Evolutionary conservation across 1,140 invertebrate species (phyloP).

Genomic region (Plodia interpunctella): DNA sequence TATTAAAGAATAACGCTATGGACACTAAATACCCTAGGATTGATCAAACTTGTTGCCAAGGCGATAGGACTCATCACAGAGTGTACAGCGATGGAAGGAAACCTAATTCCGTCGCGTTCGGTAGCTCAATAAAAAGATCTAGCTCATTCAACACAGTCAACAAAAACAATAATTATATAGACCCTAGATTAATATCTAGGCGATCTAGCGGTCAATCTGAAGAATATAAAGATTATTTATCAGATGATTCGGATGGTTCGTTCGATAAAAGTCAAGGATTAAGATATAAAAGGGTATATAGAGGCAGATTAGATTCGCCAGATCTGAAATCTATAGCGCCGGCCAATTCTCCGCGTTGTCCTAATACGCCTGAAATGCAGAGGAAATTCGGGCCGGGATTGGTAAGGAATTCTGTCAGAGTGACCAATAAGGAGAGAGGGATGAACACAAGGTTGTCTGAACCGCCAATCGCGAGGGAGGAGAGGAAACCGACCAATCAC

Average conservation of each 20-base stretch:
- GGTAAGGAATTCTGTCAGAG: slow-evolving; percentile 54
- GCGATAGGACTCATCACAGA: slow-evolving; percentile 59
- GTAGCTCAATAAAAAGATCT: slow-evolving; percentile 64
- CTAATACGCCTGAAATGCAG: slow-evolving; percentile 71
- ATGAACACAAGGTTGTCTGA: slow-evolving; percentile 53
- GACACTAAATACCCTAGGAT: slow-evolving; percentile 54
- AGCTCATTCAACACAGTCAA: slow-evolving; percentile 73
- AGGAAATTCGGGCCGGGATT: slow-evolving; percentile 69
- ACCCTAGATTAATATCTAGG: slow-evolving; percentile 37
- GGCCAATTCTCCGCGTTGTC: slow-evolving; percentile 67
- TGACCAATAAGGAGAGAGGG: slow-evolving; percentile 54
- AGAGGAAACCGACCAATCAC: slow-evolving; percentile 51
- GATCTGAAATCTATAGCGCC: slow-evolving; percentile 60
- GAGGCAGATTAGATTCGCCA: slow-evolving; percentile 59
- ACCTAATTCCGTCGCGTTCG: slow-evolving; percentile 38
- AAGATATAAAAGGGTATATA: slow-evolving; percentile 51
- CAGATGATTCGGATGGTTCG: slow-evolving; percentile 59
- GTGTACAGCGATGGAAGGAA: slow-evolving; percentile 51
- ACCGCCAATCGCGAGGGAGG: slow-evolving; percentile 47
- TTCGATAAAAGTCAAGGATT: slow-evolving; percentile 52
- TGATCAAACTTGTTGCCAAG: slow-evolving; percentile 64
- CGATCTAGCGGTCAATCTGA: slow-evolving; percentile 55
- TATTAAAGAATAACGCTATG: slow-evolving; percentile 64
- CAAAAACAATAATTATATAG: slow-evolving; percentile 63
- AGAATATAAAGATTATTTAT: slow-evolving; percentile 55